Conservation (phyloP, 1,140 invertebrate genomes). For the Drosophila erecta region DNA sequence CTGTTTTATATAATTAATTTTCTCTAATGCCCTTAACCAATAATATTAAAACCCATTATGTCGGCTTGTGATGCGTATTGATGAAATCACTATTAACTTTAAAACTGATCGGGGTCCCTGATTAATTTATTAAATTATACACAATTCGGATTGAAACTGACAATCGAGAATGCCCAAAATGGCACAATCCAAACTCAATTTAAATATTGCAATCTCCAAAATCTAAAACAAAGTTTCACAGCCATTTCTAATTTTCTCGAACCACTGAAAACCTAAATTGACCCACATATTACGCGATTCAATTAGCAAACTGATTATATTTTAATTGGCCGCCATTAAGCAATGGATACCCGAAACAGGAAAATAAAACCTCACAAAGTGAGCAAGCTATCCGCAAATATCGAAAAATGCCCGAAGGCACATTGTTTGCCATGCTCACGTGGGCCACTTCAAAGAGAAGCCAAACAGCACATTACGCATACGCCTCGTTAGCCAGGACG, state of each 20-base stretch:
- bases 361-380: conserved; percentile 5
- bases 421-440: conserved; percentile 22
- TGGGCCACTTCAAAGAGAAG: conserved; percentile 43
- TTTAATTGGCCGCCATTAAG: conserved; percentile 41
- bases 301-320: conserved; percentile 40
- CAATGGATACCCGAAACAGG: conserved; percentile 3
- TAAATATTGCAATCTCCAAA: background rate
- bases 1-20: too few species aligned
- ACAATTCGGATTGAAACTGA: background rate
- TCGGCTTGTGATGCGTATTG: too few species aligned
- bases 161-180: background rate
- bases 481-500: conserved; percentile 42
- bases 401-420: conserved; percentile 27
- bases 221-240: background rate
- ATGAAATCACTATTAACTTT: too few species aligned
- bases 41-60: too few species aligned
- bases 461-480: conserved; percentile 55
- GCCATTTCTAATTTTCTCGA: background rate
- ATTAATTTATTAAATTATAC: too few species aligned
- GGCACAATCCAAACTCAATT: background rate
- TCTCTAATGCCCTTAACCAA: too few species aligned
- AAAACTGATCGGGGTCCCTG: too few species aligned
- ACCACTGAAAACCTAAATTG: conserved; percentile 3
- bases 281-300: conserved; percentile 25
- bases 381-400: conserved; percentile 24